These are phyloP conservation scores for Neodontobutis hainanensis DNA, from an alignment of 2,113 vertebrate species.

Conservation along the genomic window DNA sequence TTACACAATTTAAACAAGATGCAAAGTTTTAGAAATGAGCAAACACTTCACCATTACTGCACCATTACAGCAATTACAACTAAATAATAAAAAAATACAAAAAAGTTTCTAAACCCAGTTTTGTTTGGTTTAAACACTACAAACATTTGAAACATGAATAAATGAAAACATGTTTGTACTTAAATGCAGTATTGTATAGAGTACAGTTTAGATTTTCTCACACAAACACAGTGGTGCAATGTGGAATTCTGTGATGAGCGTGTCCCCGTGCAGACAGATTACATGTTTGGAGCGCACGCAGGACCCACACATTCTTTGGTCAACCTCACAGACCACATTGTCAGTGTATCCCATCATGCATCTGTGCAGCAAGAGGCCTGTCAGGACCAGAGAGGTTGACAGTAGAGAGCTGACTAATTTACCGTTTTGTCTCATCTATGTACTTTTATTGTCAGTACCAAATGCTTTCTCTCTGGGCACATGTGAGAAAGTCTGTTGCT, in stretches of 20 bases:
- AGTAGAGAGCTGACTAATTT: neutral
- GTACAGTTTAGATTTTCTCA: neutral
- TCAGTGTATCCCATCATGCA: slow-evolving; percentile 63
- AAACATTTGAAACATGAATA: too few species aligned
- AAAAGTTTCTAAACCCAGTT: too few species aligned
- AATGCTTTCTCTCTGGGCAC: neutral
- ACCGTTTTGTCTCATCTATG: neutral
- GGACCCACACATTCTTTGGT: slow-evolving; percentile 53
- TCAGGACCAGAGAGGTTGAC: neutral
- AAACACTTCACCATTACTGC: neutral
- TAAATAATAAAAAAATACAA: too few species aligned
- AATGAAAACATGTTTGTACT: too few species aligned
- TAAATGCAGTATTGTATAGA: too few species aligned
- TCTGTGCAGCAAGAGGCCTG: slow-evolving; percentile 31
- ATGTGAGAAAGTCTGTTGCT: slow-evolving; percentile 3
- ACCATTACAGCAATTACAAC: too few species aligned
- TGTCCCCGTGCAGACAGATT: slow-evolving; percentile 65
- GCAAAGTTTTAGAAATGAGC: neutral
- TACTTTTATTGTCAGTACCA: too few species aligned
- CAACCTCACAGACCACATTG: slow-evolving; percentile 53
- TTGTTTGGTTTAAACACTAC: too few species aligned
- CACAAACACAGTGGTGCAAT: slow-evolving; percentile 8
- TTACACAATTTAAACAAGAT: slow-evolving; percentile 18
- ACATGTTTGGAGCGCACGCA: slow-evolving; percentile 47
- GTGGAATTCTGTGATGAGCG: slow-evolving; percentile 59